Evolutionary conservation across 2,888 invertebrate species (phyloP).

Genomic region (Lithosia quadra): DNA sequence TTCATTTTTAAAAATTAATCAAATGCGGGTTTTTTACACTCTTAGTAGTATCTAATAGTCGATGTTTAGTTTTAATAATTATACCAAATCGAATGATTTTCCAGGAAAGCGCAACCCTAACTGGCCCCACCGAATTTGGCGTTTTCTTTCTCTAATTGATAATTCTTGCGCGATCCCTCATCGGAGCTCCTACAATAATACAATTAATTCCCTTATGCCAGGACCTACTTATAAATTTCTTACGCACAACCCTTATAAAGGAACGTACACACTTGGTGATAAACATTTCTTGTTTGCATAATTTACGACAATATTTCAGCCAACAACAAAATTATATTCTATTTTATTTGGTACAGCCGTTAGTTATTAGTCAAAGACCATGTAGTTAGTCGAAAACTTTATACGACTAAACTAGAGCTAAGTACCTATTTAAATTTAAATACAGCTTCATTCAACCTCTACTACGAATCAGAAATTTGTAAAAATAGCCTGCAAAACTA

Average conservation of each 20-base stretch:
- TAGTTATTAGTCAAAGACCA: too few species aligned
- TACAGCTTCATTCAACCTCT: too few species aligned
- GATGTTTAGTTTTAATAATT: not conserved
- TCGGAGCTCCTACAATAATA: conserved; percentile 80
- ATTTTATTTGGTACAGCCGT: too few species aligned
- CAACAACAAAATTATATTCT: too few species aligned
- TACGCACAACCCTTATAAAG: conserved; percentile 67
- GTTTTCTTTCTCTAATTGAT: conserved; percentile 84
- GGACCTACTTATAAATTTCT: conserved; percentile 80
- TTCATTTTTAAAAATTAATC: not conserved
- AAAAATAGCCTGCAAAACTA: too few species aligned
- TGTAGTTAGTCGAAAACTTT: too few species aligned
- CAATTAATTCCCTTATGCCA: conserved; percentile 85
- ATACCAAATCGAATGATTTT: not conserved
- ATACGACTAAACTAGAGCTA: too few species aligned
- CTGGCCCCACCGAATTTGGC: conserved; percentile 49
- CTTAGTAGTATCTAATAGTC: too few species aligned
- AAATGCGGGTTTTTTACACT: too few species aligned
- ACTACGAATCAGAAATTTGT: too few species aligned
- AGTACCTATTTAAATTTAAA: too few species aligned
- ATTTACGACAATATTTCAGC: too few species aligned
- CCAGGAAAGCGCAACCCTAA: conserved; percentile 43
- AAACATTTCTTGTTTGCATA: not conserved
- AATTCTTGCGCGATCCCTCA: conserved; percentile 85
- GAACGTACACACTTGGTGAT: conserved; percentile 53